Evolutionary conservation across 2,888 invertebrate genomes (phyloP).

Genomic region (Byasa hedistus): DNA sequence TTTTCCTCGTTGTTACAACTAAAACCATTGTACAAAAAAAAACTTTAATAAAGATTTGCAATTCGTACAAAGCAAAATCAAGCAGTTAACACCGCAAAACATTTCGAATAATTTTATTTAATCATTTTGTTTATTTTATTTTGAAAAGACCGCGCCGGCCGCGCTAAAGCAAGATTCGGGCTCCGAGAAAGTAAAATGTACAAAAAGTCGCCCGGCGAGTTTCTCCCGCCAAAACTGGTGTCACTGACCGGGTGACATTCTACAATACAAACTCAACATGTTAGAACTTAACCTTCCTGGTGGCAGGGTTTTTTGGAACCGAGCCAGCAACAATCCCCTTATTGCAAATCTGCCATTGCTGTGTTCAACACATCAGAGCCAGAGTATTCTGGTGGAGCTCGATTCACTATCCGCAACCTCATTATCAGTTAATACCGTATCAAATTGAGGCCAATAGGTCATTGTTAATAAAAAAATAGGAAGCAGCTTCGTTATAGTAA

Average conservation of each 20-base stretch:
- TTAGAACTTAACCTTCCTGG: background rate
- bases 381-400: too few species aligned
- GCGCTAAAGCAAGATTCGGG: conserved; percentile 36
- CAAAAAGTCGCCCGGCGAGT: conserved; percentile 69
- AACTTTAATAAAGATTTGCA: background rate
- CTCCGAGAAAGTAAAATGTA: conserved; percentile 75
- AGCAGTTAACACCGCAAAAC: conserved; percentile 8
- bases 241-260: conserved; percentile 76
- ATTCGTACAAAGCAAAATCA: background rate
- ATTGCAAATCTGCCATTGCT: too few species aligned
- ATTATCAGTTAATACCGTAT: too few species aligned
- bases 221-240: conserved; percentile 77
- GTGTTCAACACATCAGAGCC: too few species aligned
- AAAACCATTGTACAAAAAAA: background rate
- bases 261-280: conserved; percentile 44
- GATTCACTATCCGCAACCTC: too few species aligned
- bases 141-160: conserved; percentile 18
- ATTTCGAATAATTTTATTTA: conserved; percentile 19
- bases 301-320: too few species aligned
- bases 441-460: too few species aligned
- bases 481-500: too few species aligned
- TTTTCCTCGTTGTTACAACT: background rate
- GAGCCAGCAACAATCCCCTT: too few species aligned
- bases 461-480: too few species aligned
- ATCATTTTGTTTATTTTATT: conserved; percentile 31